Evolutionary conservation across 2,113 vertebrate genomes (phyloP), one percentile per base, ranked within the genome.

Genomic region (Phyllostomus discolor): DNA sequence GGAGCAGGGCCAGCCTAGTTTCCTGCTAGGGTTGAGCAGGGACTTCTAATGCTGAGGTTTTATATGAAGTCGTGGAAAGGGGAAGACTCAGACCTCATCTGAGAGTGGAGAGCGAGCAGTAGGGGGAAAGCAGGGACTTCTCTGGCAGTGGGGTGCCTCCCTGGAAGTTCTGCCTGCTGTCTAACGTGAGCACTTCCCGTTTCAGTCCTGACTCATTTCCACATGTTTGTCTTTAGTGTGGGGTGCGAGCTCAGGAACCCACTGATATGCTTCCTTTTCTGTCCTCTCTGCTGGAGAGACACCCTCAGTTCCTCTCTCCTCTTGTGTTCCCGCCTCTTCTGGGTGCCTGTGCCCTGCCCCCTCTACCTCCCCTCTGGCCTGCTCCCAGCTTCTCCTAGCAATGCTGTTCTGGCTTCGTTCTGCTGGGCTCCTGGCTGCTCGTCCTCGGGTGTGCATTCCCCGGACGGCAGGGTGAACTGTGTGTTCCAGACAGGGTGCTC

Each of bases 401-500:
- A 33, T 26, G 59, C 70, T 87, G 19, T 84, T 82, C 90, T 91
- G 93, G 50, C 31, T 54, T 85, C 81, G 41, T 85, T 83, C n/a
- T 79, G 50, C 79, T 48, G 38, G 70, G 62, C 73, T 89, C 87
- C 93, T 94, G 96, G 88, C 91, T 94, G 52, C 43, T 83, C 43
- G 85, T 90, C 86, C 67, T 31, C 9, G 24, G n/a, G 62, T 41
- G 43, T 90, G 91, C 70, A 35, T 66, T 62, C 76, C 52, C 35
- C 46, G 52, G 50, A 52, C 46, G 35, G 48, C 28, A 28, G 76
- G 22, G 67, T 85, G 97, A 78, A 97, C 96, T 78, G 35, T 2
- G 15, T 97, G 96, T 97, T 96, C 97, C 84, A 93, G 96, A 95
- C 96, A 75, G 35, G 17, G 48, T 38, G 80, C 92, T 82, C 88